phyloP scores from a whole-genome alignment of 1,140 invertebrate species.

The Charaxes varanes region DNA sequence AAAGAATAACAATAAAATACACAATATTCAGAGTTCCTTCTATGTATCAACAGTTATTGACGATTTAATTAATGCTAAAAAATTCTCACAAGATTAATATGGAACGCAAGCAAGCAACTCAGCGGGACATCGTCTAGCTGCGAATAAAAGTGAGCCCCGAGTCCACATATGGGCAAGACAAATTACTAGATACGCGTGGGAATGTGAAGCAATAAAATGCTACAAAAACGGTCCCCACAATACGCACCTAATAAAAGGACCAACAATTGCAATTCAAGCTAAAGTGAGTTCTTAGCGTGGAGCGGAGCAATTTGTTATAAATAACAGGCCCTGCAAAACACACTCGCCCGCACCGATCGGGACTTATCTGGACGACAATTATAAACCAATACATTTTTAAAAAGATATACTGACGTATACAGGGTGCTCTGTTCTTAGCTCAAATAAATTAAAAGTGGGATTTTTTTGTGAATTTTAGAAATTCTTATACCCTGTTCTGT shows the following conservation, averaged over 20 bases:
- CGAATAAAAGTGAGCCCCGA: background rate
- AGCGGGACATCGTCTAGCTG: no score
- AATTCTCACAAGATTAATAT: no score
- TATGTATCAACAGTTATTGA: no score
- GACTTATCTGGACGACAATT: constrained; percentile 39
- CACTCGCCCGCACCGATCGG: constrained; percentile 4
- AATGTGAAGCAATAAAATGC: constrained; percentile 20
- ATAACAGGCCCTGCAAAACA: constrained; percentile 34
- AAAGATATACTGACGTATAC: constrained; percentile 26
- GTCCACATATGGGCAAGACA: background rate
- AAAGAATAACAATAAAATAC: no score
- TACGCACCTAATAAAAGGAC: constrained; percentile 14
- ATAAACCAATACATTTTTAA: constrained; percentile 51
- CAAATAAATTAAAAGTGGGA: no score
- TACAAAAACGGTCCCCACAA: constrained; percentile 19
- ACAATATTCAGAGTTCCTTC: no score
- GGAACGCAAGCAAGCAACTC: no score
- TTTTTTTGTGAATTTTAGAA: no score
- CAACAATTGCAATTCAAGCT: constrained; percentile 19
- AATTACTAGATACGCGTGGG: constrained; percentile 20
- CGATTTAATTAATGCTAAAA: no score
- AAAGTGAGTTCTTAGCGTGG: constrained; percentile 19
- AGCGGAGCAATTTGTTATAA: constrained; percentile 42
- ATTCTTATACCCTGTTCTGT: no score
- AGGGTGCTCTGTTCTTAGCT: no score